Percentiles rank a stretch among this genome's conserved stretches.
These are phyloP conservation scores for Aphaenogaster rudis DNA, from an alignment of 1,140 invertebrate genomes.

Conservation along the genomic window DNA sequence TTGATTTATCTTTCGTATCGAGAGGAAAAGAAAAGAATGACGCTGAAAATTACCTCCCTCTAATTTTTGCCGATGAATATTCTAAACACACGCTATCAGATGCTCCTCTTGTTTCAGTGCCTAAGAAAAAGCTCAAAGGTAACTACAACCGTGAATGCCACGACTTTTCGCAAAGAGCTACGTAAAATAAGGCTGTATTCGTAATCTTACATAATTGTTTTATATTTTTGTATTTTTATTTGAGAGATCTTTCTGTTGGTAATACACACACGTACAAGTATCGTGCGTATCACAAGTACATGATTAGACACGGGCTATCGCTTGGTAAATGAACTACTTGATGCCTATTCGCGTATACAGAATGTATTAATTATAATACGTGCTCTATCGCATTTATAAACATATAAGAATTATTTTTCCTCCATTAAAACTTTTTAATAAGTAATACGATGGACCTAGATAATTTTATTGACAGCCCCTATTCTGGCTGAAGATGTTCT, in stretches of 20 bases:
- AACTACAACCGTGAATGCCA: slow-evolving; percentile 83
- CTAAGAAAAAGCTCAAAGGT: slow-evolving; percentile 92
- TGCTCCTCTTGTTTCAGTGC: slow-evolving; percentile 90
- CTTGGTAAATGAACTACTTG: slow-evolving; percentile 35
- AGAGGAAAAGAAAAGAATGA: slow-evolving; percentile 30
- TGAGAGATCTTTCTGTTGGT: slow-evolving; percentile 66
- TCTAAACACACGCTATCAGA: slow-evolving; percentile 87
- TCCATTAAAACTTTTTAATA: slow-evolving; percentile 16
- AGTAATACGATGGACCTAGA: not conserved
- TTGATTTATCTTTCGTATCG: slow-evolving; percentile 25
- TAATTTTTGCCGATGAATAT: slow-evolving; percentile 84
- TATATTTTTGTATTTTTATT: slow-evolving; percentile 77
- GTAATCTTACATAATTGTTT: slow-evolving; percentile 75
- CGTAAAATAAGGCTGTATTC: slow-evolving; percentile 72
- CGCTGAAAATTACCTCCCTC: slow-evolving; percentile 54
- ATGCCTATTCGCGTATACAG: not conserved
- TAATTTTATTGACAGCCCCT: not conserved
- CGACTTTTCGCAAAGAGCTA: slow-evolving; percentile 68
- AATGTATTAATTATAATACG: slow-evolving; percentile 27
- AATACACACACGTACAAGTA: slow-evolving; percentile 59
- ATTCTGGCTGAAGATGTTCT: slow-evolving; percentile 4
- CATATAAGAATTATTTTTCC: not conserved
- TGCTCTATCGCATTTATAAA: not conserved
- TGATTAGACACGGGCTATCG: slow-evolving; percentile 9
- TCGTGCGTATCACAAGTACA: slow-evolving; percentile 71